These are phyloP conservation scores for Lithophane socia DNA, from an alignment of 2,888 invertebrate species.

Conservation along the genomic window DNA sequence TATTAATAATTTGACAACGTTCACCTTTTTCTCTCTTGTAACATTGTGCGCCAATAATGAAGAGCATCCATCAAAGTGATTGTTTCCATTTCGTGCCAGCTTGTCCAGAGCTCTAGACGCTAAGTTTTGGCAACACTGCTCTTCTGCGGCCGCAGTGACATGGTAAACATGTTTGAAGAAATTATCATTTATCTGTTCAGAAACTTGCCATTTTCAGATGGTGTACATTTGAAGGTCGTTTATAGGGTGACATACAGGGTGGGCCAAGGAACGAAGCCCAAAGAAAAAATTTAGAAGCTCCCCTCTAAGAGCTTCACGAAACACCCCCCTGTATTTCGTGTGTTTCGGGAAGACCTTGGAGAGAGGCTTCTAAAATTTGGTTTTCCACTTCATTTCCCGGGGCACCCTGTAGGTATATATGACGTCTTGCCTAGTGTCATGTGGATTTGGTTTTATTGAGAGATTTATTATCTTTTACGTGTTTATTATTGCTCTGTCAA, in stretches of 20 bases:
- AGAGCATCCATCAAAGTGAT: slow-evolving; percentile 26
- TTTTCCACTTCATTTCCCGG: too few species aligned
- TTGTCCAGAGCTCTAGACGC: background rate
- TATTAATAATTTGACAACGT: background rate
- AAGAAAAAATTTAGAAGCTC: too few species aligned
- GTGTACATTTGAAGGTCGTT: too few species aligned
- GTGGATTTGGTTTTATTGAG: background rate
- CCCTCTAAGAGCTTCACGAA: too few species aligned
- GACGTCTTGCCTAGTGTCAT: background rate
- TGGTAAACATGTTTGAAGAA: background rate
- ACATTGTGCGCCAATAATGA: slow-evolving; percentile 18
- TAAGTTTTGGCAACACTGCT: slow-evolving; percentile 39
- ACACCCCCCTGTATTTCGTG: too few species aligned
- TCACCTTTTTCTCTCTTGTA: slow-evolving; percentile 1
- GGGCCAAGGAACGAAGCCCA: too few species aligned
- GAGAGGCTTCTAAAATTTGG: too few species aligned
- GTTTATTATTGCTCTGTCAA: background rate
- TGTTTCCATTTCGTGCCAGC: slow-evolving; percentile 20
- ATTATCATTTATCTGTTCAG: background rate
- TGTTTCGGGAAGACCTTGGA: too few species aligned
- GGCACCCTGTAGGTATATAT: too few species aligned
- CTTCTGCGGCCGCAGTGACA: background rate
- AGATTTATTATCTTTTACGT: background rate
- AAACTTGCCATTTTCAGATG: too few species aligned
- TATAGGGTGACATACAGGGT: too few species aligned